A percentile compares a stretch with the other conserved stretches of the same genome.
phyloP scores from a whole-genome alignment of 2,888 invertebrate genomes.

The Azorinus chamasolen region DNA sequence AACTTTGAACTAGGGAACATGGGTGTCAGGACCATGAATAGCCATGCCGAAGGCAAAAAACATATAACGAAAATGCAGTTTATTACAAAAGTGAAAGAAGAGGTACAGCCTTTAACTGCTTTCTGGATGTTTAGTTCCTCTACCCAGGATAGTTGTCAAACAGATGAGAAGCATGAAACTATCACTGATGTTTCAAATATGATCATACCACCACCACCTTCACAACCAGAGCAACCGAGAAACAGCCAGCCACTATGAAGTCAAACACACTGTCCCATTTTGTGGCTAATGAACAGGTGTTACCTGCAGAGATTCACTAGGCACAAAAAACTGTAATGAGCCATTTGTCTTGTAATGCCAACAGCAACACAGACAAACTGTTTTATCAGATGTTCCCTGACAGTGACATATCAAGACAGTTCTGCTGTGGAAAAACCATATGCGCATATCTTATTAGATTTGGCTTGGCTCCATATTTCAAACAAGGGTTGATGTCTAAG shows the following conservation, averaged over 20 bases:
- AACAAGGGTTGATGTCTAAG: slow-evolving; percentile 1
- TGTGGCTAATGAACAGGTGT: slow-evolving; percentile 11
- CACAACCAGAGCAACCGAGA: slow-evolving; percentile 4
- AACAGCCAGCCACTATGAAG: slow-evolving; percentile 1
- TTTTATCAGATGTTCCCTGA: slow-evolving; percentile 31
- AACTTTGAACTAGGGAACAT: slow-evolving; percentile 17
- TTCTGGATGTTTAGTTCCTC: too few species aligned
- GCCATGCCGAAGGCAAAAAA: slow-evolving; percentile 9
- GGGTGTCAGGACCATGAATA: slow-evolving; percentile 6
- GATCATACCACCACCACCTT: slow-evolving; percentile 10
- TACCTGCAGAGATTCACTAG: slow-evolving; percentile 16
- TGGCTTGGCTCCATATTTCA: slow-evolving; percentile 11
- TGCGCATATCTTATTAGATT: slow-evolving; percentile 19
- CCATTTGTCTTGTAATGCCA: slow-evolving; percentile 14
- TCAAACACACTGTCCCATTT: slow-evolving; percentile 7
- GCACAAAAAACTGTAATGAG: slow-evolving; percentile 10
- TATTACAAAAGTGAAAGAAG: slow-evolving; percentile 13
- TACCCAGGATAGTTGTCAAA: background rate
- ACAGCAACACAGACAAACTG: slow-evolving; percentile 11
- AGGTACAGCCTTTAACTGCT: slow-evolving; percentile 15
- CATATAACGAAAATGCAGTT: slow-evolving; percentile 8
- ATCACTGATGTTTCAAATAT: background rate
- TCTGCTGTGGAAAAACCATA: slow-evolving; percentile 23
- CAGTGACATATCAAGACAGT: slow-evolving; percentile 19
- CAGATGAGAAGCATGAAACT: slow-evolving; percentile 5